Evolutionary conservation across 2,888 invertebrate genomes (phyloP), one percentile per base, ranked within the genome.

Genomic region (Rosalia funebris): DNA sequence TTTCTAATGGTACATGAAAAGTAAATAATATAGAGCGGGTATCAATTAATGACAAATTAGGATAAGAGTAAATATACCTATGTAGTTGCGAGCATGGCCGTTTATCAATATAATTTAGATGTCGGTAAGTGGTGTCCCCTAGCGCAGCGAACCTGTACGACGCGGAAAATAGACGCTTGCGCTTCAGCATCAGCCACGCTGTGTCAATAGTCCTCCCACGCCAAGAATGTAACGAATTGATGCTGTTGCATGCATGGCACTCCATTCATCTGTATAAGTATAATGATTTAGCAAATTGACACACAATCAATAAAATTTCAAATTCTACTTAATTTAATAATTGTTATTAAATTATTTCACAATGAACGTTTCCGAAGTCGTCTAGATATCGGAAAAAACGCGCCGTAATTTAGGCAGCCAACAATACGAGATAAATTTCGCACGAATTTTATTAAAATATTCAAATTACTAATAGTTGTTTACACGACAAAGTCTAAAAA

Each of bases 81-180:
- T 25, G 25, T 7, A 3, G 25, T 7, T 25, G 25, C 25, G 25
- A 3, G 25, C 3, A 34, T 44, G 10, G n/a, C 14, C 25, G n/a
- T 44, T n/a, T 44, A 36, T 37, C 46, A 55, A 45, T 55, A 37
- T 36, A 10, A 5, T 34, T 31, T 19, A 20, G 20, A 52, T 32
- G 42, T 16, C 32, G 56, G 36, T 47, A 69, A 60, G 71, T 77
- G 73, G 70, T 68, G 77, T 61, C 75, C 64, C 71, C 76, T 73
- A 58, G 68, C 73, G 75, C 39, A 69, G 62, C 64, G 62, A 67
- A 74, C 75, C 66, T 65, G 60, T 61, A 67, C 53, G 17, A 17
- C 45, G 60, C 54, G 62, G 56, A 53, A 60, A 47, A 48, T 42
- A 53, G 10, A 3, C 10, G 10, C 34, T n/a, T 41, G 50, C 46